Base-by-base conservation (phyloP, 2,888 invertebrate genomes). In the Ormyrus pomaceus region DNA sequence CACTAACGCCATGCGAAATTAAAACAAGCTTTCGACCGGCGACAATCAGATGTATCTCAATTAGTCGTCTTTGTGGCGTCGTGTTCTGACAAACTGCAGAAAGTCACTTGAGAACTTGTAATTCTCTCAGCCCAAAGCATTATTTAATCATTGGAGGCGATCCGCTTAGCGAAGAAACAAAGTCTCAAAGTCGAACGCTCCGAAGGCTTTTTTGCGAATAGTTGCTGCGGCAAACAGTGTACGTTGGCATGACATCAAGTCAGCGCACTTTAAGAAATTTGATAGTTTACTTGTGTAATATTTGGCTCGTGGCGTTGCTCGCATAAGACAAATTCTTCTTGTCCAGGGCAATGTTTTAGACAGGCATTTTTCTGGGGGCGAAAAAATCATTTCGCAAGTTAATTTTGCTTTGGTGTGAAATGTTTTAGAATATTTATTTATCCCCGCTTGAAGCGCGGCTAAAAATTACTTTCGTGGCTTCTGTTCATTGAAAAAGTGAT, bases 201-300 rank as follows among this genome's bases (percentile, higher is more conserved):
- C 11, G 46, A 9, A 13, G 59, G 46, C 59, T 69, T 73, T 78
- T 66, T 73, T 69, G 7, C 77, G 9, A 73, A 71, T 76, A 61
- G n/a, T 11, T 10, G 48, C 7, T 19, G 55, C 69, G 46, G 64
- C 65, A 61, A 68, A 72, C 13, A 50, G 68, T 71, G 66, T 68
- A 66, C 48, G 48, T 65, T 80, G 80, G 80, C 80, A 74, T 77
- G 9, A 64, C 13, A 59, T 76, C 80, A 80, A 80, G 48, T 46
- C 10, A 34, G 45, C 50, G 51, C 55, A n/a, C 19, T 10, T n/a
- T 34, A 51, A 56, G 81, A 78, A 78, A 81, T 69, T 55, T 10
- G 81, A 81, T 81, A 75, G 75, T 76, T 81, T 68, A 68, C 75
- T 81, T 81, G 78, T 78, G 81, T 81, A 81, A 81, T 79, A 72